These are phyloP conservation scores for Cottus gobio DNA, from an alignment of 2,113 vertebrate species.

Conservation along the genomic window DNA sequence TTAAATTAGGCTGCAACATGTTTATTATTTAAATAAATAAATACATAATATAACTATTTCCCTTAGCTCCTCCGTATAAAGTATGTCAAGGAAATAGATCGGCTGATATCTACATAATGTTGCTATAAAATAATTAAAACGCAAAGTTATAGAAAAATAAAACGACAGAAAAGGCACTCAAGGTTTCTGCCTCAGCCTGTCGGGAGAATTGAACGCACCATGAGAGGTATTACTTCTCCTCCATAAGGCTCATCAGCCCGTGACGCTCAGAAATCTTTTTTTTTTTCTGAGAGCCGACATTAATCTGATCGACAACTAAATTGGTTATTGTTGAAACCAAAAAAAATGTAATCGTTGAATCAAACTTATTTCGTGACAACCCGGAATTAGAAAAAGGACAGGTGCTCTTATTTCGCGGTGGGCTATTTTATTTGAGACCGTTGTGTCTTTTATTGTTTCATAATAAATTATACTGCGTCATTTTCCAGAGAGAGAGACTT, in stretches of 20 bases:
- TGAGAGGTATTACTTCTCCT: background rate
- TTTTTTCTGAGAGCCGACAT: background rate
- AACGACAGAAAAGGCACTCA: background rate
- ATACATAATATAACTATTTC: no score
- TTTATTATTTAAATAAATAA: no score
- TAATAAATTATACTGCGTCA: slow-evolving; percentile 4
- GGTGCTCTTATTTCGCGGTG: background rate
- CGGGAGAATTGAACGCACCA: background rate
- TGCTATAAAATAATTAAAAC: background rate
- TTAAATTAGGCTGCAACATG: background rate
- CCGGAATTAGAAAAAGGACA: background rate
- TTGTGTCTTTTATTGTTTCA: background rate
- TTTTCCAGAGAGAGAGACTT: background rate
- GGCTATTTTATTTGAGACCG: background rate
- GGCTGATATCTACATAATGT: background rate
- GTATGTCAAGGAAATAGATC: background rate
- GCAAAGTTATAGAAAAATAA: background rate
- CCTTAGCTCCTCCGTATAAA: background rate
- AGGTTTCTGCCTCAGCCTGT: background rate
- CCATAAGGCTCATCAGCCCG: slow-evolving; percentile 4
- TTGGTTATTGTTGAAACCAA: background rate
- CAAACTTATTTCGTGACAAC: background rate
- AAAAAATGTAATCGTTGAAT: background rate
- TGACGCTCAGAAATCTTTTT: background rate
- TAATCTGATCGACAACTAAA: slow-evolving; percentile 2